Conservation (phyloP, 2,888 invertebrate genomes). For the Idaea straminata region DNA sequence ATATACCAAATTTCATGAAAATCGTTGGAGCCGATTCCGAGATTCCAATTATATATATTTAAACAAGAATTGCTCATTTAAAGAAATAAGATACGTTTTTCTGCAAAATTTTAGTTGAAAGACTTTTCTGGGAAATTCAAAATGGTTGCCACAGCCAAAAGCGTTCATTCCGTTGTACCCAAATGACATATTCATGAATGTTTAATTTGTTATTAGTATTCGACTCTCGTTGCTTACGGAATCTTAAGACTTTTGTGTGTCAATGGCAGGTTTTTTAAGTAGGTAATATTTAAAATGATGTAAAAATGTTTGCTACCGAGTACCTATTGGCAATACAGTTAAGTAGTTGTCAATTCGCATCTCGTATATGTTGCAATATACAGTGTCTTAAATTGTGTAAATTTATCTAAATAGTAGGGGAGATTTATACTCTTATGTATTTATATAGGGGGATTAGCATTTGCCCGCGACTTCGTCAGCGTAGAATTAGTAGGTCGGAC, state of each 20-base stretch:
- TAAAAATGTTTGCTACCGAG: background rate
- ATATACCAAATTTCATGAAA: no score
- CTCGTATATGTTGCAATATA: background rate
- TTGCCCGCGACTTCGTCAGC: no score
- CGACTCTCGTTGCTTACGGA: background rate
- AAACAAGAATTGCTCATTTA: no score
- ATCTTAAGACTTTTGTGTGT: background rate
- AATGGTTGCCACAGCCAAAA: background rate
- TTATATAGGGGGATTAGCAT: no score
- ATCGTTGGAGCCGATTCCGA: no score
- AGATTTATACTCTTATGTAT: no score
- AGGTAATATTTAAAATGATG: background rate
- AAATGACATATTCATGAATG: background rate
- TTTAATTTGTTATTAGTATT: constrained; percentile 1
- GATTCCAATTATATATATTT: no score
- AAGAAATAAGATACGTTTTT: no score
- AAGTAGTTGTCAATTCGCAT: background rate
- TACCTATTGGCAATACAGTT: background rate
- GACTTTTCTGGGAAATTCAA: background rate
- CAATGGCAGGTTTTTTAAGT: background rate
- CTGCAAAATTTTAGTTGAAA: background rate
- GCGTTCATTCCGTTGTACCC: background rate
- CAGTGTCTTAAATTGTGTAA: background rate
- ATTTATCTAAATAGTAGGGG: background rate
- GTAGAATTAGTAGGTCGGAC: no score